Conservation (phyloP, 64 coral and sea anemone species). For the Stichodactyla helianthus region DNA sequence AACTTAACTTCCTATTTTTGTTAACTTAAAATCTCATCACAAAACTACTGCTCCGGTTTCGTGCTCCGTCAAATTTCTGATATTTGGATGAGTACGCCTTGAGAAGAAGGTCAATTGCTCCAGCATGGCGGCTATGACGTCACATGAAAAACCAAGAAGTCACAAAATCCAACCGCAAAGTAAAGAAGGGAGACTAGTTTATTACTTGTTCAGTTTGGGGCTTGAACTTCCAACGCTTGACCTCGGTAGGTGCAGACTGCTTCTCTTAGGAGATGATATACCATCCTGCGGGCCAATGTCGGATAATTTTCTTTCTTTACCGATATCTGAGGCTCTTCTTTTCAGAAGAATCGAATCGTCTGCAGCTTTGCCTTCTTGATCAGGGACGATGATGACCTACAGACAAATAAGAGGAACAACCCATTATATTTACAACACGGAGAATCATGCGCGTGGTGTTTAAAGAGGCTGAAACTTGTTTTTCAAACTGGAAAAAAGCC, state of each 20-base stretch:
- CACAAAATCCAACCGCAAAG: too few relatives aligned
- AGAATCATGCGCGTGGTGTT: background rate
- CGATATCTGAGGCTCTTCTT: constrained; percentile 16
- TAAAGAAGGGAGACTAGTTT: background rate
- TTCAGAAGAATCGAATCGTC: constrained; percentile 22
- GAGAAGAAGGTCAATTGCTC: too few relatives aligned
- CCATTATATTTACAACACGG: background rate
- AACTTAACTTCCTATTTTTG: too few relatives aligned
- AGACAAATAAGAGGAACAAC: background rate
- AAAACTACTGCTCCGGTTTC: too few relatives aligned
- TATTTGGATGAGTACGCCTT: too few relatives aligned
- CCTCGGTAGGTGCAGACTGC: constrained; percentile 15
- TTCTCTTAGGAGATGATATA: constrained; percentile 3
- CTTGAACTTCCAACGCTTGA: constrained; percentile 10
- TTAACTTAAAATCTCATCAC: too few relatives aligned
- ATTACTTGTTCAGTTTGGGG: constrained; percentile 11
- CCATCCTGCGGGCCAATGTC: background rate
- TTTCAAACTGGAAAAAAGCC: too few relatives aligned
- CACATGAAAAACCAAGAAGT: too few relatives aligned
- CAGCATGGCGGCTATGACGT: too few relatives aligned
- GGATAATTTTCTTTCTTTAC: constrained; percentile 8
- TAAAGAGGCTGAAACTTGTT: too few relatives aligned
- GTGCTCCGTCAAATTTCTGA: too few relatives aligned
- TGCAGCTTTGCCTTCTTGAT: constrained; percentile 14
- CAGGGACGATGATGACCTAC: constrained; percentile 21